Evolutionary conservation across 2,113 vertebrate genomes (phyloP).

Genomic region (Sceloporus undulatus): DNA sequence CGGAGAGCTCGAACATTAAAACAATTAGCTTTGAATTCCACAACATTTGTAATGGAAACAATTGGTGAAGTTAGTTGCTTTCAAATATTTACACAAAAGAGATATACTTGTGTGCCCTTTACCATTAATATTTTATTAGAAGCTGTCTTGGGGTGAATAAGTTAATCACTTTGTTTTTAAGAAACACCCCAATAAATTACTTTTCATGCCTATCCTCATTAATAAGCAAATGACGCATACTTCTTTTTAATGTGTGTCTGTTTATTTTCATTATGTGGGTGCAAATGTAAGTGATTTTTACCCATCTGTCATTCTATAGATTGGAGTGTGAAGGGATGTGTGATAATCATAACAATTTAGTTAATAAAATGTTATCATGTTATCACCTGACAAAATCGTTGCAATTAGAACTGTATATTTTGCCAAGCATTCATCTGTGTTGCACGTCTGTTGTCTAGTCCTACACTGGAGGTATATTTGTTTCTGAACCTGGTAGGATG

Average conservation of each 20-base stretch:
- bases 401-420: conserved; percentile 55
- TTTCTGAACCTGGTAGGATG: background rate
- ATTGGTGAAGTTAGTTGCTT: conserved; percentile 49
- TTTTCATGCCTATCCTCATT: conserved; percentile 47
- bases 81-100: conserved; percentile 63
- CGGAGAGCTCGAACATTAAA: conserved; percentile 65
- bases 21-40: conserved; percentile 67
- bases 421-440: conserved; percentile 54
- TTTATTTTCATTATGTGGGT: conserved; percentile 35
- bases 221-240: conserved; percentile 45
- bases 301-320: conserved; percentile 43
- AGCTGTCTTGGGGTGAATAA: conserved; percentile 34
- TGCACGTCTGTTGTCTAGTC: conserved; percentile 57
- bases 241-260: conserved; percentile 54
- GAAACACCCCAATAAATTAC: conserved; percentile 32
- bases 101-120: conserved; percentile 58
- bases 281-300: conserved; percentile 55
- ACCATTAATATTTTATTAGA: conserved; percentile 38
- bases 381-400: conserved; percentile 58
- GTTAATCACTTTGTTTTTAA: conserved; percentile 50
- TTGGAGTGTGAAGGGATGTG: conserved; percentile 35
- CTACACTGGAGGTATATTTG: conserved; percentile 41
- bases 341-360: conserved; percentile 64
- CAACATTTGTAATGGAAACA: conserved; percentile 56
- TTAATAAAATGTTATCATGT: conserved; percentile 54